Conservation (phyloP, 2,888 invertebrate genomes). For the Clostera curtula region DNA sequence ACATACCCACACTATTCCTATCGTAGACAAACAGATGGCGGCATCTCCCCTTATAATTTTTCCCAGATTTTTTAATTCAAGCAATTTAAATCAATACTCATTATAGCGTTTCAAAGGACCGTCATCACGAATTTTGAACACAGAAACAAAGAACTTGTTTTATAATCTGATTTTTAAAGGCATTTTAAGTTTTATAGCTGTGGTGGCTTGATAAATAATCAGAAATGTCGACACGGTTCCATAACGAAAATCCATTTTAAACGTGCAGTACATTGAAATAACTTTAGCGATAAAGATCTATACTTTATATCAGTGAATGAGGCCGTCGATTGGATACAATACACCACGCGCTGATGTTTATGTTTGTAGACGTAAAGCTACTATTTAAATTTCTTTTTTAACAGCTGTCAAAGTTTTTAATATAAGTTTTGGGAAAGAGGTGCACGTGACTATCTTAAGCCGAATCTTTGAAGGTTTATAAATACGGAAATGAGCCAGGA, state of each 20-base stretch:
- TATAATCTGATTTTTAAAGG: constrained; percentile 67
- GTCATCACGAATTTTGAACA: constrained; percentile 62
- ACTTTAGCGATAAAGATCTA: constrained; percentile 34
- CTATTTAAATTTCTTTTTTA: constrained; percentile 25
- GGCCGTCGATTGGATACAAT: constrained; percentile 22
- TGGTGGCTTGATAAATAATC: constrained; percentile 56
- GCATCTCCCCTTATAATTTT: constrained; percentile 68
- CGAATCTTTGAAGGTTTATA: too few species aligned
- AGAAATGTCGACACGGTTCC: constrained; percentile 44
- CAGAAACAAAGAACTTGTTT: constrained; percentile 66
- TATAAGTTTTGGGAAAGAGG: constrained; percentile 23
- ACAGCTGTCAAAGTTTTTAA: constrained; percentile 16
- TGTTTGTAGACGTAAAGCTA: constrained; percentile 20
- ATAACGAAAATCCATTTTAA: constrained; percentile 37
- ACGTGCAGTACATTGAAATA: constrained; percentile 35
- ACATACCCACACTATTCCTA: constrained; percentile 36
- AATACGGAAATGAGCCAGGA: constrained; percentile 28
- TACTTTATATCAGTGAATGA: constrained; percentile 23
- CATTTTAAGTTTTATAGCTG: constrained; percentile 63
- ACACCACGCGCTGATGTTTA: constrained; percentile 25
- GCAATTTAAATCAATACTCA: constrained; percentile 74
- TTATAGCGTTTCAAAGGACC: constrained; percentile 69
- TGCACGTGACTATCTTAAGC: constrained; percentile 25
- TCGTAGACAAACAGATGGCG: constrained; percentile 42
- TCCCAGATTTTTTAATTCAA: constrained; percentile 68